phyloP scores from a whole-genome alignment of 2,797 vertebrate genomes.

The Leuciscus waleckii region DNA sequence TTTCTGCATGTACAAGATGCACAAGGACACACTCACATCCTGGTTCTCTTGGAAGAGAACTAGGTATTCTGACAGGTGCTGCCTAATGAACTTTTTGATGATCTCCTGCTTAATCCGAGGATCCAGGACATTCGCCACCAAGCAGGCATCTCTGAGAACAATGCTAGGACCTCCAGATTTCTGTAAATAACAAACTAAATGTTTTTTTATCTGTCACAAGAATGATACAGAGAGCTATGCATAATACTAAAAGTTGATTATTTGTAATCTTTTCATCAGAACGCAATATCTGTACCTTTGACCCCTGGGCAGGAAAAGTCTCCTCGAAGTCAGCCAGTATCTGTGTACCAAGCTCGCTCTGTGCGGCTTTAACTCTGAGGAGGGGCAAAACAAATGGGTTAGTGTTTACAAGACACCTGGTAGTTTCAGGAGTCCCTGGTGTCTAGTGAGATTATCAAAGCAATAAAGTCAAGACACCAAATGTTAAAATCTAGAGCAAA shows the following conservation, averaged over 20 bases:
- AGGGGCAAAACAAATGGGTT: slow-evolving; percentile 26
- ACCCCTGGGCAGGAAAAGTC: slow-evolving; percentile 94
- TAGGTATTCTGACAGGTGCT: slow-evolving; percentile 95
- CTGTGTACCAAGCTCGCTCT: slow-evolving; percentile 96
- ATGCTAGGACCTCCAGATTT: slow-evolving; percentile 94
- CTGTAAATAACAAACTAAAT: slow-evolving; percentile 68
- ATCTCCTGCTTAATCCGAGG: slow-evolving; percentile 97
- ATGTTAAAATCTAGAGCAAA: background rate
- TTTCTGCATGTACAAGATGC: background rate
- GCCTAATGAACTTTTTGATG: slow-evolving; percentile 98
- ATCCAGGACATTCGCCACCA: slow-evolving; percentile 95
- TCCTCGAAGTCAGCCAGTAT: slow-evolving; percentile 98
- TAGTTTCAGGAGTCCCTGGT: background rate
- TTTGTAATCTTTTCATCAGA: background rate
- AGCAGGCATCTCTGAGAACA: slow-evolving; percentile 93
- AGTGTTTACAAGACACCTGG: slow-evolving; percentile 29
- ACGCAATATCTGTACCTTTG: slow-evolving; percentile 82
- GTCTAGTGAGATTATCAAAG: background rate
- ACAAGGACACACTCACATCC: slow-evolving; percentile 84
- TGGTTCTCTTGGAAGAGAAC: slow-evolving; percentile 99
- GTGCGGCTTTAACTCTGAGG: slow-evolving; percentile 92
- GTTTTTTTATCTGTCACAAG: background rate
- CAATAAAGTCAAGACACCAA: background rate
- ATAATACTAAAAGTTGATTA: background rate
- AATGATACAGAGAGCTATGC: background rate